Base-by-base conservation (phyloP, 2,888 invertebrate species). In the Tiliacea citrago region DNA sequence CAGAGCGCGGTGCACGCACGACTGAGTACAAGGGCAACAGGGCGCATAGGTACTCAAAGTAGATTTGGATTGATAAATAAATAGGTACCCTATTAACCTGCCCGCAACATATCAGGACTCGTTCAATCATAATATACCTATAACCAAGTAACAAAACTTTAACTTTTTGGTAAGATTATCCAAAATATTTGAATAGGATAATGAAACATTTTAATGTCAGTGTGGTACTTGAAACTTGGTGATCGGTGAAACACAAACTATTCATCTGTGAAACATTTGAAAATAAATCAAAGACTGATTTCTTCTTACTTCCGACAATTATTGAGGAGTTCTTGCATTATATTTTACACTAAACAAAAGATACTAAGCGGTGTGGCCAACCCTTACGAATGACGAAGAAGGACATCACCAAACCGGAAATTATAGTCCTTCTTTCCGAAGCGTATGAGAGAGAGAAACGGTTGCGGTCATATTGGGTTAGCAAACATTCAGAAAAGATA, bases 361-460 rank as follows among this genome's bases (percentile, higher is more conserved):
- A 39, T 29, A 53, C n/a, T 29, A 57, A 0, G 60, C 29, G 29
- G 29, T 29, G 29, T 29, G 29, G 29, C 29, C 29, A 57, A 61
- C n/a, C n/a, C n/a, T n/a, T 6, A 42, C 7, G 83, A 83, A 93
- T 93, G 92, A 88, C 93, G 69, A 39, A 89, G 21, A 0, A 6
- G 42, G 93, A 94, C 73, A 91, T 93, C 61, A 91, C 88, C 6
- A 91, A 91, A 42, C 93, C 93, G 0, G 88, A 88, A n/a, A 81
- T 91, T 6, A 92, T 93, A 62, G 90, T 88, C 70, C 91, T 93
- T 77, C 88, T 93, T 12, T 89, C 88, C 45, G 93, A 94, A 82
- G 91, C 88, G 68, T 92, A 92, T 80, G 92, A 93, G 61, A 93
- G 90, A 68, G 93, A 93, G 77, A 92, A 89, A 72, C 89, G 89